phyloP scores from a whole-genome alignment of 2,797 vertebrate species.

The Gallinago solitaria region DNA sequence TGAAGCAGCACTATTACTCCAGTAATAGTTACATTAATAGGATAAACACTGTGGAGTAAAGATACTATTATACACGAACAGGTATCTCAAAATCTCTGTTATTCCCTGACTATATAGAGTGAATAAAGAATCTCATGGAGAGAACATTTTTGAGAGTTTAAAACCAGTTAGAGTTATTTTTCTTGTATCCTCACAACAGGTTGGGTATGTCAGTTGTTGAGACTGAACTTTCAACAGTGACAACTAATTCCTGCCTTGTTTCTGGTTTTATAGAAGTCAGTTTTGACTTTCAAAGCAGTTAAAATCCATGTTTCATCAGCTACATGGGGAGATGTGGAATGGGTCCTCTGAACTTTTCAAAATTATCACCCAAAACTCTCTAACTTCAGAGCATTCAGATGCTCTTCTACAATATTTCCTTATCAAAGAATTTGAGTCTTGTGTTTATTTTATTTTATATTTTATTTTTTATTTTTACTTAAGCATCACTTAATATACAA shows the following conservation, averaged over 20 bases:
- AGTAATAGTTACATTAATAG: neutral
- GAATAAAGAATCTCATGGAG: neutral
- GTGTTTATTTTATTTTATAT: no score
- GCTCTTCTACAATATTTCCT: neutral
- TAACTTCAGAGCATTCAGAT: neutral
- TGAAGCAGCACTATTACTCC: neutral
- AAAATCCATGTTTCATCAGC: neutral
- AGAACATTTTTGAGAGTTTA: accelerated
- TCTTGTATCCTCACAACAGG: neutral
- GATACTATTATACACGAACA: neutral
- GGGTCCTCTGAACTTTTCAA: neutral
- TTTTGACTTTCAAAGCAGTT: neutral
- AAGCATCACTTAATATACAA: neutral
- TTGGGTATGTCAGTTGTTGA: neutral
- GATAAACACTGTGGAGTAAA: neutral
- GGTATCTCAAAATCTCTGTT: neutral
- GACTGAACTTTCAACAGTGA: neutral
- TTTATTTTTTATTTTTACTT: neutral
- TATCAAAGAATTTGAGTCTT: neutral
- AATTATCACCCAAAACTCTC: neutral
- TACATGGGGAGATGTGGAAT: neutral
- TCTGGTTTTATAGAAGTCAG: neutral
- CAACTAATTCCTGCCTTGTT: neutral
- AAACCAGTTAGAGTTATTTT: neutral
- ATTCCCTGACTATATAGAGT: neutral